Evolutionary conservation across 2,888 invertebrate genomes (phyloP), one percentile per base, ranked within the genome.

Genomic region (Chrysolina haemoptera): DNA sequence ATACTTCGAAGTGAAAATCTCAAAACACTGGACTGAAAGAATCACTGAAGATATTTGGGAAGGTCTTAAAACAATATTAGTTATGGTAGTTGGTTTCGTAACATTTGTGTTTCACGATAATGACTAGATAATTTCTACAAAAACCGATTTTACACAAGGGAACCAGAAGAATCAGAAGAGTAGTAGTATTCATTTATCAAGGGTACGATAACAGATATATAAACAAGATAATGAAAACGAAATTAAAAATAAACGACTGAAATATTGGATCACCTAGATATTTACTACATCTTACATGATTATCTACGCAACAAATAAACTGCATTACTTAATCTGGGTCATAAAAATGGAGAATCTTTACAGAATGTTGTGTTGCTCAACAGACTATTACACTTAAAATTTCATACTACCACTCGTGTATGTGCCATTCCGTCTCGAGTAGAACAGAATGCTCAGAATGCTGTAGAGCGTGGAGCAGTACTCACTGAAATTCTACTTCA

Each of bases 401-500:
- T 67, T 59, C 50, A 67, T 43, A 70, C 46, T 55, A 35, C 43
- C 50, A 70, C 65, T 66, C 48, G 66, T 70, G 66, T 59, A 59
- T 69, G 68, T 68, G 63, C 65, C 65, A 46, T 74, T 70, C 46
- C 70, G 53, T 43, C 53, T 74, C 70, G 35, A 67, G 46, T 66
- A 41, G 62, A 40, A 65, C 68, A 71, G 68, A n/a, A n/a, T 70
- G 68, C 59, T 65, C 74, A 71, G 72, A 64, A 68, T 64, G 67
- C 74, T 68, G 65, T 74, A 73, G 74, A 74, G 73, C 73, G 74
- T 74, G 53, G 63, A 74, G 68, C 70, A 72, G 70, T 74, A 73
- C 76, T 64, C 63, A 50, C 62, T 62, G 65, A 66, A 76, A 62
- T 74, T 74, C 65, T 66, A 75, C 72, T 74, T 72, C 71, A 76